Base-by-base conservation (phyloP, 2,113 vertebrate genomes). In the Equus przewalskii region DNA sequence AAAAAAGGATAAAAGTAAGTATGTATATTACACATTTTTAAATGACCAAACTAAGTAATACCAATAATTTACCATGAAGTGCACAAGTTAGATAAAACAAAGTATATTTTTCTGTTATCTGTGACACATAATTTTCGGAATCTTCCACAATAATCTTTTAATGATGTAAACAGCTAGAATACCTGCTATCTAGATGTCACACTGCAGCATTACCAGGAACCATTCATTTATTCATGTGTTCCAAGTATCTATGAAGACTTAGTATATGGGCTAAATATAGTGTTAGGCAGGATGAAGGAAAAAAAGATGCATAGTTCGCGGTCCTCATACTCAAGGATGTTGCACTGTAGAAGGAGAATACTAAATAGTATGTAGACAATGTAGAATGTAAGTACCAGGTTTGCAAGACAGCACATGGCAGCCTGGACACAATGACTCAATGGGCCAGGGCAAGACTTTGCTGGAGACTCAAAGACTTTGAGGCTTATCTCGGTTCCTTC, bases 11-110 rank as follows among this genome's bases (percentile, higher is more conserved):
- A 90, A 92, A 75, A 86, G 56, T 85, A 70, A 73, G 46, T 75
- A 1, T n/a, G 7, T 28, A 70, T 54, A n/a, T 41, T 62, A 82
- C 33, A 75, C 86, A 82, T 94, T 96, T 96, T 78, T 18, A 64
- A 97, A 95, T 93, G 89, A 86, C 44, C 30, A 79, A 85, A 64
- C 46, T 88, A 94, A 54, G 33, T 73, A 92, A 84, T 82, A 75
- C 36, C 51, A 78, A 56, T 75, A 92, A 85, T 80, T 97, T 93
- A 89, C 5, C 70, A 85, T 11, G 94, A 86, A 93, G 93, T 54
- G 30, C 3, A 88, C 65, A 94, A 85, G 76, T 96, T 82, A 82
- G 41, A 30, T 79, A 88, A 91, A 96, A 89, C 19, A 93, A 92
- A 92, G 30, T 72, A 28, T 58, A 33, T 16, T 72, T 93, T 86